These are phyloP conservation scores for Drosophila tristis DNA, from an alignment of 1,140 invertebrate species.

Conservation along the genomic window DNA sequence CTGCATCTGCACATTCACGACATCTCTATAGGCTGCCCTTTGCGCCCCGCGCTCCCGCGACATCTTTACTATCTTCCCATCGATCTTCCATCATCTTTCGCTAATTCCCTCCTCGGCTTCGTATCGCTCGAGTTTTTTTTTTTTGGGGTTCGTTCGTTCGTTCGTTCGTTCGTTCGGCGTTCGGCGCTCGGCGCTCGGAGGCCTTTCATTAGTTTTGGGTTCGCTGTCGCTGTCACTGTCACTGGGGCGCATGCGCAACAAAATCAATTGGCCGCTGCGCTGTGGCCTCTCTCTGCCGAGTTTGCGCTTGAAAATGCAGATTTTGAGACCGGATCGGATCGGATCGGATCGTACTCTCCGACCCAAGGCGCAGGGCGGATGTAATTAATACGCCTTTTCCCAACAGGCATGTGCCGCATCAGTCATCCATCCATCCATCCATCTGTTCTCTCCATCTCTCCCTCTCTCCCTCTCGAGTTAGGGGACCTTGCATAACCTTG, in stretches of 20 bases:
- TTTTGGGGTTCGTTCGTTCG: too few relatives aligned
- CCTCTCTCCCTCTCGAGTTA: neutral
- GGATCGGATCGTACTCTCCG: neutral
- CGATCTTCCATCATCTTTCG: slow-evolving; percentile 27
- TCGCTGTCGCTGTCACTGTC: neutral
- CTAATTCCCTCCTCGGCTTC: slow-evolving; percentile 3
- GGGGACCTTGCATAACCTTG: slow-evolving; percentile 2
- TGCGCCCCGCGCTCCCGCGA: too few relatives aligned
- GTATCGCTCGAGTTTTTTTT: too few relatives aligned
- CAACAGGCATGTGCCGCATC: slow-evolving; percentile 11
- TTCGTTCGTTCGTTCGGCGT: too few relatives aligned
- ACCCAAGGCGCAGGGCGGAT: slow-evolving; percentile 20
- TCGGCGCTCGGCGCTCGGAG: slow-evolving; percentile 1
- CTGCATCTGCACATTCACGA: slow-evolving; percentile 14
- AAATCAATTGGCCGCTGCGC: slow-evolving; percentile 4
- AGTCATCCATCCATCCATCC: slow-evolving; percentile 8
- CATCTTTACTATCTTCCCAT: too few relatives aligned
- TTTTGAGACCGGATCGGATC: slow-evolving; percentile 12
- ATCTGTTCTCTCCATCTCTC: slow-evolving; percentile 17
- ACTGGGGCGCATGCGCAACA: slow-evolving; percentile 28
- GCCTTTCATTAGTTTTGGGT: slow-evolving; percentile 17
- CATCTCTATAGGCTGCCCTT: slow-evolving; percentile 6
- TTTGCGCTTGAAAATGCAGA: slow-evolving; percentile 37
- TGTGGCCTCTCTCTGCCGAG: neutral
- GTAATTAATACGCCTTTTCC: slow-evolving; percentile 43